These are phyloP conservation scores for Rhagoletis zephyria DNA, from an alignment of 1,140 invertebrate species.

Conservation along the genomic window DNA sequence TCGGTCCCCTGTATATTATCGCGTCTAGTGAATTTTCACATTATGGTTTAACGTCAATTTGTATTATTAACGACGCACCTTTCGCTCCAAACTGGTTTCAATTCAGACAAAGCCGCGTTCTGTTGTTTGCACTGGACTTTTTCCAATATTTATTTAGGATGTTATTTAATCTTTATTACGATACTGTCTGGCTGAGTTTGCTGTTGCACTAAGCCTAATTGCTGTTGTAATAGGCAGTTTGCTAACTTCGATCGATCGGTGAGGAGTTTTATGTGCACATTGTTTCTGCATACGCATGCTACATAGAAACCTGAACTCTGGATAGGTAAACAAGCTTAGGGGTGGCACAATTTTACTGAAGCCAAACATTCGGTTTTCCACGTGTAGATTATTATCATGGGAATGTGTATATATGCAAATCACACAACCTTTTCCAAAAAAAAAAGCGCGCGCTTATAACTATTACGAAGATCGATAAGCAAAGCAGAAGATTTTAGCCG, in stretches of 20 bases:
- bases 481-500: neutral
- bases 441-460: neutral
- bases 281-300: neutral
- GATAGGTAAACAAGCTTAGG: neutral
- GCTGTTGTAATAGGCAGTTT: constrained; percentile 40
- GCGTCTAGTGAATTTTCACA: neutral
- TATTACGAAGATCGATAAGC: neutral
- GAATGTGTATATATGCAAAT: neutral
- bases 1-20: neutral
- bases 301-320: neutral
- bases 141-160: constrained; percentile 69
- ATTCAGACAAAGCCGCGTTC: neutral
- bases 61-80: neutral
- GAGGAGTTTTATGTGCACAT: too few species aligned
- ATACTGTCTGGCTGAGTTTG: constrained; percentile 7
- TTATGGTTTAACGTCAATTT: neutral
- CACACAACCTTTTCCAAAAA: too few species aligned
- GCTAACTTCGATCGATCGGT: neutral
- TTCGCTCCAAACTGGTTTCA: constrained; percentile 9
- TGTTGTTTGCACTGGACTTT: constrained; percentile 63
- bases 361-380: neutral
- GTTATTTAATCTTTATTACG: constrained; percentile 52
- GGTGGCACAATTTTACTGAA: neutral
- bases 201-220: constrained; percentile 40
- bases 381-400: constrained; percentile 14